Evolutionary conservation across 2,888 invertebrate genomes (phyloP).

Genomic region (Branchellion lobata): DNA sequence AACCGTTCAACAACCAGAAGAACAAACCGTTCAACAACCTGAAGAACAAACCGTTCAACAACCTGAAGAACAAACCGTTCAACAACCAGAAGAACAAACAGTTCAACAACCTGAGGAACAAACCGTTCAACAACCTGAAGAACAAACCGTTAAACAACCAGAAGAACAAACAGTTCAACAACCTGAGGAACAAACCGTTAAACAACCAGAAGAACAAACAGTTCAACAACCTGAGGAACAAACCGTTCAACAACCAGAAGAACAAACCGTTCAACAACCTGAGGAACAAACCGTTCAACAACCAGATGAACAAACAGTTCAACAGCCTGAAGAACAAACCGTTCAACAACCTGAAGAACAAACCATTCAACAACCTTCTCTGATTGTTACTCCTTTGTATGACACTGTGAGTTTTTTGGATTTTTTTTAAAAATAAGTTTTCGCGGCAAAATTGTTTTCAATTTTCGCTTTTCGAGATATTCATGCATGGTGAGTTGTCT

Average conservation of each 20-base stretch:
- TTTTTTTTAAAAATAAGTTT: too few relatives aligned
- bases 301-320: not conserved
- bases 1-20: not conserved
- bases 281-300: not conserved
- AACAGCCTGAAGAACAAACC: constrained; percentile 5
- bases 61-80: too few relatives aligned
- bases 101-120: not conserved
- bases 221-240: not conserved
- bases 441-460: too few relatives aligned
- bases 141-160: too few relatives aligned
- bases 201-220: not conserved
- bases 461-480: too few relatives aligned
- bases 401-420: too few relatives aligned
- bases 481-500: too few relatives aligned
- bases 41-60: too few relatives aligned
- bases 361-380: constrained; percentile 22
- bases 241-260: not conserved
- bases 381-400: too few relatives aligned
- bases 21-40: constrained; percentile 23
- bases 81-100: constrained; percentile 4
- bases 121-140: not conserved
- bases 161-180: constrained; percentile 40
- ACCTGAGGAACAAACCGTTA: constrained; percentile 6
- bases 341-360: constrained; percentile 2
- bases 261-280: not conserved